Conservation (phyloP, 2,797 vertebrate genomes). For the Chiroxiphia lanceolata region DNA sequence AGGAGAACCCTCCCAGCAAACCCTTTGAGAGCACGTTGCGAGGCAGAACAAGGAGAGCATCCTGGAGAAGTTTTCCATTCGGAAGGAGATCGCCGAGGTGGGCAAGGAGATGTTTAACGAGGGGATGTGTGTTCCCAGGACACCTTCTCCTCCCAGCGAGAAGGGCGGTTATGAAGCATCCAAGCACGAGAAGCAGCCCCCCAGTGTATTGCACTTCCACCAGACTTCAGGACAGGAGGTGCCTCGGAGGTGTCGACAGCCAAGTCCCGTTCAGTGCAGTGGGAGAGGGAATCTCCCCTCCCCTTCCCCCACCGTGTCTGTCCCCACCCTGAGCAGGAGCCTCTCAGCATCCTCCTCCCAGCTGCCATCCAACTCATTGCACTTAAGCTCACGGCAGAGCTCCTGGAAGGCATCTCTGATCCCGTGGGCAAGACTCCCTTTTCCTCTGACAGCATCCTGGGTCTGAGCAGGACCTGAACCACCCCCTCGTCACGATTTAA, state of each 20-base stretch:
- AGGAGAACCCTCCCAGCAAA: slow-evolving; percentile 69
- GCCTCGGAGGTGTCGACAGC: slow-evolving; percentile 76
- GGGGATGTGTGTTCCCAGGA: slow-evolving; percentile 66
- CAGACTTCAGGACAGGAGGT: slow-evolving; percentile 79
- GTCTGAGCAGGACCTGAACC: slow-evolving; percentile 65
- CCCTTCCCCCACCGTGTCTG: slow-evolving; percentile 76
- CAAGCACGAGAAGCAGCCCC: slow-evolving; percentile 77
- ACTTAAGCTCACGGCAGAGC: slow-evolving; percentile 71
- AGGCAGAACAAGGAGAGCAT: slow-evolving; percentile 75
- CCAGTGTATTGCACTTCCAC: slow-evolving; percentile 82
- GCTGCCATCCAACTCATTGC: slow-evolving; percentile 63
- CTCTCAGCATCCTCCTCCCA: slow-evolving; percentile 69
- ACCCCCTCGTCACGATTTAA: slow-evolving; percentile 63
- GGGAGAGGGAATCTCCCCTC: slow-evolving; percentile 78
- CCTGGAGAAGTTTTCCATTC: slow-evolving; percentile 74
- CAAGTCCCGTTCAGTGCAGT: slow-evolving; percentile 79
- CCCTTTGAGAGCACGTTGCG: slow-evolving; percentile 68
- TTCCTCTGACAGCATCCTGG: slow-evolving; percentile 67
- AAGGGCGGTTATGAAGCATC: slow-evolving; percentile 72
- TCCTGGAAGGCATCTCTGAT: slow-evolving; percentile 75
- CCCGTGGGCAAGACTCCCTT: slow-evolving; percentile 71
- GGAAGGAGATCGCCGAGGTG: slow-evolving; percentile 73
- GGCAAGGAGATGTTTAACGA: slow-evolving; percentile 74
- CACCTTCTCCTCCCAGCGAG: slow-evolving; percentile 62
- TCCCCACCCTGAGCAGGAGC: slow-evolving; percentile 73